These are phyloP conservation scores for Pollicipes pollicipes DNA, from an alignment of 1,140 invertebrate genomes.

Conservation along the genomic window DNA sequence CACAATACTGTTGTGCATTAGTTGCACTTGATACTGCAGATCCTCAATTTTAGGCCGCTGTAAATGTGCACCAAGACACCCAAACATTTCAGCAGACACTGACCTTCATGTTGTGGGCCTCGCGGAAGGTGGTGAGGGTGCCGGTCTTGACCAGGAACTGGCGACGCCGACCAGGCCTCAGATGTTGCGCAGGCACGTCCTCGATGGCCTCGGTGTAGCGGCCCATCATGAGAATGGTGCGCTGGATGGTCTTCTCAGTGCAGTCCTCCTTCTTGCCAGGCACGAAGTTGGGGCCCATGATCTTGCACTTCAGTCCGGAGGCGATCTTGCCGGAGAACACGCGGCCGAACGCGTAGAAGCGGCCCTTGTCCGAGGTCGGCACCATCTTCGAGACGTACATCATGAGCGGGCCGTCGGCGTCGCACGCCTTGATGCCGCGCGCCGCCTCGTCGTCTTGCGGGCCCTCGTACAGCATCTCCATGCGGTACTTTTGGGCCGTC, in stretches of 20 bases:
- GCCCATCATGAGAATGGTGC: conserved; percentile 99
- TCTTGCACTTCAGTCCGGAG: conserved; percentile 89
- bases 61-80: too few species aligned
- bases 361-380: conserved; percentile 96
- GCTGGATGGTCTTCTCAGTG: conserved; percentile 96
- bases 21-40: too few species aligned
- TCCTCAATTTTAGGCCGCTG: too few species aligned
- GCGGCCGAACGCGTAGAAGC: conserved; percentile 99
- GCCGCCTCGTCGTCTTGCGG: conserved; percentile 94
- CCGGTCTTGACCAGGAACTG: conserved; percentile 99
- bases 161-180: conserved; percentile 98
- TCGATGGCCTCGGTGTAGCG: conserved; percentile 98
- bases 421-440: conserved; percentile 70
- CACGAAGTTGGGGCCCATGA: conserved; percentile 95
- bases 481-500: conserved; percentile 95
- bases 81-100: too few species aligned
- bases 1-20: too few species aligned
- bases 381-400: conserved; percentile 99
- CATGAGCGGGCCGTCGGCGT: conserved; percentile 93
- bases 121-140: conserved; percentile 96
- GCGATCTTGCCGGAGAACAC: conserved; percentile 91
- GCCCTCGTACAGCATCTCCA: conserved; percentile 98
- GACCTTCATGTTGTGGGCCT: conserved; percentile 98
- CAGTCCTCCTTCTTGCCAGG: conserved; percentile 98
- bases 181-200: conserved; percentile 98